These are phyloP conservation scores for Hippocampus barbouri DNA, from an alignment of 2,113 vertebrate genomes.

Conservation along the genomic window DNA sequence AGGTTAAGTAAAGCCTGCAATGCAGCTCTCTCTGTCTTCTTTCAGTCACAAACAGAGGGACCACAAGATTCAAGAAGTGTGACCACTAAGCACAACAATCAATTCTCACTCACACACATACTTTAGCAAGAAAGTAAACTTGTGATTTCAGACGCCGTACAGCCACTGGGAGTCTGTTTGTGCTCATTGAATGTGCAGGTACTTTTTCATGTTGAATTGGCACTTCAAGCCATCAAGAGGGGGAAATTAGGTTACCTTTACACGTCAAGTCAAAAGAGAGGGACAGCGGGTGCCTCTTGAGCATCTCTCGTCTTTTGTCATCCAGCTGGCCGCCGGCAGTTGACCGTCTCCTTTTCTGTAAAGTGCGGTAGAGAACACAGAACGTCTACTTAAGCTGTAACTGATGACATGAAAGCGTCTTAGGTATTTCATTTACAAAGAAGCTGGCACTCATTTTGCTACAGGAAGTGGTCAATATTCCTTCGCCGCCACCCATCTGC, in stretches of 20 bases:
- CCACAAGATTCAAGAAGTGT: conserved; percentile 34
- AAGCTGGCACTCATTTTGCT: conserved; percentile 4
- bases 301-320: conserved; percentile 94
- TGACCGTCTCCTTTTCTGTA: conserved; percentile 87
- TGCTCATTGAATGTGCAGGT: neutral
- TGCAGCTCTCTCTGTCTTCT: conserved; percentile 60
- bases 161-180: neutral
- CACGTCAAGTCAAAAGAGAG: conserved; percentile 87
- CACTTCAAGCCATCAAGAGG: neutral
- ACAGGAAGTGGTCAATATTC: conserved; percentile 40
- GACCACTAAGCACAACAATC: conserved; percentile 29
- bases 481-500: neutral
- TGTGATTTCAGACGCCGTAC: neutral
- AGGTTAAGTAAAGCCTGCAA: conserved; percentile 67
- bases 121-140: neutral
- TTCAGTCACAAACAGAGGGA: conserved; percentile 52
- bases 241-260: conserved; percentile 77
- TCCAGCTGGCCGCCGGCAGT: conserved; percentile 92
- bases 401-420: neutral
- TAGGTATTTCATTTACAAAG: neutral
- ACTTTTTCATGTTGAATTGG: neutral
- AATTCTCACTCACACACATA: neutral
- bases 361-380: neutral
- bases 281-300: conserved; percentile 88
- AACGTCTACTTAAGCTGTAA: neutral